phyloP scores from a whole-genome alignment of 2,888 invertebrate genomes.

The Temnothorax rugatulus region DNA sequence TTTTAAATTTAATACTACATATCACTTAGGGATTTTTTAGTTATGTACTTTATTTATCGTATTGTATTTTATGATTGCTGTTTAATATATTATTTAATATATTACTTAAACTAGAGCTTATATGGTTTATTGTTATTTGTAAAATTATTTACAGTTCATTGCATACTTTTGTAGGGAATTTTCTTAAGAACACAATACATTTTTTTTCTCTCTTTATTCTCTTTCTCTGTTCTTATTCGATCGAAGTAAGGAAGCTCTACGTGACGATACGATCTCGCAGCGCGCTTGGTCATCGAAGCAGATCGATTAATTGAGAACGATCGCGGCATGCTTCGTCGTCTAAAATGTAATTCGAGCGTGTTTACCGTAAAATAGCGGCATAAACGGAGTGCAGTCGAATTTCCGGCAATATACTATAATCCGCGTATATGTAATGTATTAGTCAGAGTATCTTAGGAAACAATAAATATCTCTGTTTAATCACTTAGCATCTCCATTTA shows the following conservation, averaged over 20 bases:
- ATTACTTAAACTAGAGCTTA: background rate
- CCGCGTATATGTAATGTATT: background rate
- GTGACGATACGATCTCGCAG: slow-evolving; percentile 76
- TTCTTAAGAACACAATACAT: background rate
- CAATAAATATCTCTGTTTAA: background rate
- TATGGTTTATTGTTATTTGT: background rate
- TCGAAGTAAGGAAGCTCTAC: slow-evolving; percentile 49
- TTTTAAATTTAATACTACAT: background rate
- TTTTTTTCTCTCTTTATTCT: background rate
- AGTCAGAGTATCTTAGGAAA: background rate
- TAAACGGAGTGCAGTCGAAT: slow-evolving; percentile 24
- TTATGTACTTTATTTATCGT: background rate
- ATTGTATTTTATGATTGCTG: background rate
- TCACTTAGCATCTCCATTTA: background rate
- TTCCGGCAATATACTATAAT: background rate
- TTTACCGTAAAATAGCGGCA: slow-evolving; percentile 66
- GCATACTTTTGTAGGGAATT: background rate
- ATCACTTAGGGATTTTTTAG: background rate
- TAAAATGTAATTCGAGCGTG: slow-evolving; percentile 71
- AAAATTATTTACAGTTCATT: background rate
- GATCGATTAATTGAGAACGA: slow-evolving; percentile 77
- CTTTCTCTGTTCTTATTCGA: background rate
- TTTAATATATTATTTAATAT: background rate
- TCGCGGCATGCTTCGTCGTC: slow-evolving; percentile 71
- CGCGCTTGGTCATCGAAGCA: slow-evolving; percentile 73